Percentiles rank a stretch among this genome's conserved stretches.
Conservation (phyloP, 2,797 vertebrate genomes). For the Triplophysa yarkandensis region DNA sequence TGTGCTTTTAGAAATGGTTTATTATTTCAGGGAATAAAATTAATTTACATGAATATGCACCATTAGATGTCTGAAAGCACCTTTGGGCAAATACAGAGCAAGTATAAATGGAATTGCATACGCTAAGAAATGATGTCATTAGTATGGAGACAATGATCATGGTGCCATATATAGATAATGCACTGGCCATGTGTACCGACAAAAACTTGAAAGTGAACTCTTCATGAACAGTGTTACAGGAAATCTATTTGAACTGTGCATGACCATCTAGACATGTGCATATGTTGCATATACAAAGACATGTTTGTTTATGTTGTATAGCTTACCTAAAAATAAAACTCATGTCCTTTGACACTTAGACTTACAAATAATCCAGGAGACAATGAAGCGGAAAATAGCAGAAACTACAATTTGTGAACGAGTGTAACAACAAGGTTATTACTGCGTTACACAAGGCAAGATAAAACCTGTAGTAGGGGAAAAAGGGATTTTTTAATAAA, state of each 20-base stretch:
- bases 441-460: no score
- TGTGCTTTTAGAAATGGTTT: slow-evolving; percentile 16
- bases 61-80: slow-evolving; percentile 30
- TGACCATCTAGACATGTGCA: neutral
- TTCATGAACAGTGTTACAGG: neutral
- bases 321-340: neutral
- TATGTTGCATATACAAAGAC: neutral
- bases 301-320: neutral
- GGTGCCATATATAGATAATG: slow-evolving; percentile 24
- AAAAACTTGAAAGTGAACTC: slow-evolving; percentile 26
- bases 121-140: slow-evolving; percentile 14
- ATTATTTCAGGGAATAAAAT: slow-evolving; percentile 37
- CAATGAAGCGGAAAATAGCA: no score
- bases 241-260: neutral
- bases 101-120: slow-evolving; percentile 16
- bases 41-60: slow-evolving; percentile 16
- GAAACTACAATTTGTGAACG: no score
- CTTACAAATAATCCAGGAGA: no score
- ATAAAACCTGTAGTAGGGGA: no score
- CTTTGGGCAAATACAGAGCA: slow-evolving; percentile 22
- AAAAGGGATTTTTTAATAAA: no score
- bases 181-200: slow-evolving; percentile 29
- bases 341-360: no score
- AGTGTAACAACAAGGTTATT: no score
- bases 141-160: slow-evolving; percentile 31